Evolutionary conservation across 1,140 invertebrate species (phyloP), one percentile per base, ranked within the genome.

Genomic region (Halictus rubicundus): DNA sequence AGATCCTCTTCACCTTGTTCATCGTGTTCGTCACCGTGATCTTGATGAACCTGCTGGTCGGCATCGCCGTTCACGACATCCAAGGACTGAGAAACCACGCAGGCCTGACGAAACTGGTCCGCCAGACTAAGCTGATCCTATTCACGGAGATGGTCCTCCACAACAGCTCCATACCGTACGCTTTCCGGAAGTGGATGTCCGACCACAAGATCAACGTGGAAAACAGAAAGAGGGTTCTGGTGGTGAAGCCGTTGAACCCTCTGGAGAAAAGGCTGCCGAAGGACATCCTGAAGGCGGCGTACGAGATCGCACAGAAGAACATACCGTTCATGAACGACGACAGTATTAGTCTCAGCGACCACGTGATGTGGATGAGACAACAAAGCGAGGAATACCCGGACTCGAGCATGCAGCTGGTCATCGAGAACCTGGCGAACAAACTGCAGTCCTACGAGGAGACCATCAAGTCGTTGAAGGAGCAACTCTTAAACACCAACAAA

Each of bases 1-100:
- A 96, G 84, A 91, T 95, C 4, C 93, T 95, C 12, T 95, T 95
- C 80, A 93, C 94, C 6, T 82, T 95, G 0, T 96, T 96, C 81
- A 93, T 96, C 19, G 93, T 96, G 52, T 95, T 96, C 84, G 95
- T 96, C 9, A 95, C 95, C 5, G 95, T 96, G 21, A 95, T 96
- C 23, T 85, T 96, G 2, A 96, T 96, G 95, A 96, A 96, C 89
- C 81, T 96, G 1, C 89, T 96, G 0, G 95, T 96, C n/a, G 95
- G 95, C 83, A 95, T 96, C 77, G 95, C 95, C 7, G 95, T 96
- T 1, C 94, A 95, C 60, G 95, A 96, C 88, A 96, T 96, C 79
- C 95, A 95, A 88, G 95, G 95, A 2, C 89, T 96, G 2, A 91
- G 95, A 27, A 95, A 95, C 89, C 95, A 95, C 14, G 95, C 95